These are phyloP conservation scores for Trinectes maculatus DNA, from an alignment of 2,113 vertebrate species.

Conservation along the genomic window DNA sequence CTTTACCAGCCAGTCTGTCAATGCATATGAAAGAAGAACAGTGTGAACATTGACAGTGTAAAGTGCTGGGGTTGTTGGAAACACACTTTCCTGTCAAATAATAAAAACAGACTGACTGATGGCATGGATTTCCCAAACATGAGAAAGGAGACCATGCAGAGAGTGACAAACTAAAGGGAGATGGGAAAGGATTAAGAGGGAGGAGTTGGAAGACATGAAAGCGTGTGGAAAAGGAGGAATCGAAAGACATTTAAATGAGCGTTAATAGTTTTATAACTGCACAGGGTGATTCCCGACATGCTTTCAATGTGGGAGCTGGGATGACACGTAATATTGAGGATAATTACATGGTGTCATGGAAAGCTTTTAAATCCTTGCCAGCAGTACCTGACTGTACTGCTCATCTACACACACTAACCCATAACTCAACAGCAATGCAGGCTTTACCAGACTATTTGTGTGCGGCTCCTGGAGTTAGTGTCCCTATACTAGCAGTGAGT, in stretches of 20 bases:
- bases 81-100: no score
- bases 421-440: no score
- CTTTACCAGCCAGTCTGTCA: no score
- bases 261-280: slow-evolving; percentile 77
- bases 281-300: slow-evolving; percentile 68
- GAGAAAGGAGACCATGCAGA: slow-evolving; percentile 3
- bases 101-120: slow-evolving; percentile 17
- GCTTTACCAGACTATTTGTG: no score
- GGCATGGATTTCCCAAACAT: neutral
- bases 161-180: slow-evolving; percentile 44
- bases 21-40: no score
- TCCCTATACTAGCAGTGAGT: no score
- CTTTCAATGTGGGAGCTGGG: slow-evolving; percentile 57
- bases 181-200: slow-evolving; percentile 68
- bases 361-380: slow-evolving; percentile 53
- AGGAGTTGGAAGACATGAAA: slow-evolving; percentile 43
- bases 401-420: no score
- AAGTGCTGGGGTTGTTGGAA: no score
- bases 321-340: slow-evolving; percentile 73
- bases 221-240: slow-evolving; percentile 33
- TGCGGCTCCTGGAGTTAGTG: no score
- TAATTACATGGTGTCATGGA: slow-evolving; percentile 77
- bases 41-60: no score
- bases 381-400: slow-evolving; percentile 34
- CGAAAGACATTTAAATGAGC: slow-evolving; percentile 60